phyloP scores from a whole-genome alignment of 2,888 invertebrate species.

The Drosophila melanosoma region DNA sequence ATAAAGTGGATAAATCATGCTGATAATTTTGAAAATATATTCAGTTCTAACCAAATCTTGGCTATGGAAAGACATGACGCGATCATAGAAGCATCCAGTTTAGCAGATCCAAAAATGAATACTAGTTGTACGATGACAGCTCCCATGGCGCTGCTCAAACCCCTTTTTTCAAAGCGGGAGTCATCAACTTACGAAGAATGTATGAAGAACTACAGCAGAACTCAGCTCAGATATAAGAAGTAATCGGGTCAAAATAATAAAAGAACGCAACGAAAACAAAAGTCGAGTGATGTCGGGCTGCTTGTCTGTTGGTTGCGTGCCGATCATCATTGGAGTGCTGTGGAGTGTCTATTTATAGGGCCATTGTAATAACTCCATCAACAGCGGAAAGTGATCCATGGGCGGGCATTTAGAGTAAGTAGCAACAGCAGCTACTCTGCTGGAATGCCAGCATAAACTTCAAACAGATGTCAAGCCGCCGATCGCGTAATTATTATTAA shows the following conservation, averaged over 20 bases:
- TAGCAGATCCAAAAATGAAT: not conserved
- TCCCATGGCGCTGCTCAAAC: slow-evolving; percentile 4
- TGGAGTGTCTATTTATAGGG: slow-evolving; percentile 56
- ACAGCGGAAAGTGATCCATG: slow-evolving; percentile 41
- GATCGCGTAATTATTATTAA: slow-evolving; percentile 68
- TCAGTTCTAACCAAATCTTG: not conserved
- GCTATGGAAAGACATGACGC: not conserved
- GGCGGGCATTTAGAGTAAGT: slow-evolving; percentile 16
- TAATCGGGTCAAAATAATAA: slow-evolving; percentile 64
- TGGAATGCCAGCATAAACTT: slow-evolving; percentile 60
- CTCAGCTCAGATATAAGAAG: slow-evolving; percentile 20
- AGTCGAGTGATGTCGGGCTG: slow-evolving; percentile 23
- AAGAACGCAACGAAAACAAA: slow-evolving; percentile 53
- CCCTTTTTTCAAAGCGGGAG: not conserved
- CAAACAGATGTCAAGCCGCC: slow-evolving; percentile 66
- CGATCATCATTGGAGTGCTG: slow-evolving; percentile 33
- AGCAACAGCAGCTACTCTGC: not conserved
- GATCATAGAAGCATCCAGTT: too few relatives aligned
- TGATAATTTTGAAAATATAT: not conserved
- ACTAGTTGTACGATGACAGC: not conserved
- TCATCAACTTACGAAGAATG: not conserved
- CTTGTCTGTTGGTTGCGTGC: slow-evolving; percentile 51
- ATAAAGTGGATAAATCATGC: not conserved
- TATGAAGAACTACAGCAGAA: slow-evolving; percentile 19
- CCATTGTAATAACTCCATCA: slow-evolving; percentile 67